Evolutionary conservation across 2,797 vertebrate genomes (phyloP).

Genomic region (Propithecus perrieri): DNA sequence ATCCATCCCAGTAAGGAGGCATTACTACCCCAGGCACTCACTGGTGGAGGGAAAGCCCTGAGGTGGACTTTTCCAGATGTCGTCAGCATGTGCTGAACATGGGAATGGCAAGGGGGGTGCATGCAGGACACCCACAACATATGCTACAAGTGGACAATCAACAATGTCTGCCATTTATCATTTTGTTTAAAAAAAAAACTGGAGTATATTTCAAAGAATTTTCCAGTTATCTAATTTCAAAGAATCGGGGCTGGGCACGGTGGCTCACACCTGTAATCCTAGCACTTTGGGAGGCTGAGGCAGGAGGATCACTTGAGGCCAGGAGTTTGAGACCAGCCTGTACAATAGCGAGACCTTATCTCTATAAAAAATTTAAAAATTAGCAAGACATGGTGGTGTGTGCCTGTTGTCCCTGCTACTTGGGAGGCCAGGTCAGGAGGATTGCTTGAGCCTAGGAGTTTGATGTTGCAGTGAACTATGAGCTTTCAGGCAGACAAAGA

Average conservation of each 20-base stretch:
- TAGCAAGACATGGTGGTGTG: background rate
- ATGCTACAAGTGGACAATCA: background rate
- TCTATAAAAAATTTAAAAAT: background rate
- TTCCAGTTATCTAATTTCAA: background rate
- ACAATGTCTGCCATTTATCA: background rate
- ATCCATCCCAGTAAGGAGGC: background rate
- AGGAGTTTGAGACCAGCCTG: background rate
- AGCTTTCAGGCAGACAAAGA: background rate
- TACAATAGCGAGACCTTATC: background rate
- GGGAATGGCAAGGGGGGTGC: background rate
- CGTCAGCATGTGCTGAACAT: background rate
- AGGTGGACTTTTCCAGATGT: background rate
- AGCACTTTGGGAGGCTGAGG: background rate
- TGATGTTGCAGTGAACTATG: background rate
- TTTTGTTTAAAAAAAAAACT: background rate
- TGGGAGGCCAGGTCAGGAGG: background rate
- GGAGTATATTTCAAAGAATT: background rate
- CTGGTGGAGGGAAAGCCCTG: background rate
- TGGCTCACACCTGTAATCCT: background rate
- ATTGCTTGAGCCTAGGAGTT: background rate
- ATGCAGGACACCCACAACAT: background rate
- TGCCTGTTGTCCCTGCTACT: background rate
- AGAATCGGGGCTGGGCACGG: background rate
- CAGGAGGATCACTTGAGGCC: background rate
- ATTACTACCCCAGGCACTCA: background rate